A percentile compares a stretch with the other conserved stretches of the same genome.
Evolutionary conservation across 2,888 invertebrate genomes (phyloP).

Genomic region (Cerceris ruficornis): DNA sequence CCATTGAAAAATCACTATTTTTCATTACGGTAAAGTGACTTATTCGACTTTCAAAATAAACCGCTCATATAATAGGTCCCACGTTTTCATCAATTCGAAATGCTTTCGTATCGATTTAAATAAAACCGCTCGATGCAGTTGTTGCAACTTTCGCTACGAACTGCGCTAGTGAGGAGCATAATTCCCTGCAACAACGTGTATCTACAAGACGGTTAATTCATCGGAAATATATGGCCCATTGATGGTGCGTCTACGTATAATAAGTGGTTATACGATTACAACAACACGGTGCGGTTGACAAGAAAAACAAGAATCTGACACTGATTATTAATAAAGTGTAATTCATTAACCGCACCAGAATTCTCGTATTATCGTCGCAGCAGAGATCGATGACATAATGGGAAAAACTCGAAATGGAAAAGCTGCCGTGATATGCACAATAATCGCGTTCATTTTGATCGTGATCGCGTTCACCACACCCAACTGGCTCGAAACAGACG

Average conservation of each 20-base stretch:
- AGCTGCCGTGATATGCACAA: conserved; percentile 91
- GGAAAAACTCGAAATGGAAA: conserved; percentile 90
- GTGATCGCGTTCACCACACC: conserved; percentile 96
- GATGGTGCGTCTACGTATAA: not conserved
- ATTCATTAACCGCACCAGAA: conserved; percentile 2
- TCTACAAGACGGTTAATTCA: conserved; percentile 21
- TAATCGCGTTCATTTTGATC: conserved; percentile 91
- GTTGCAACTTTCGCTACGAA: not conserved
- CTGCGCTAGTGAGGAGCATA: conserved; percentile 15
- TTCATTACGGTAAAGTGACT: too few relatives aligned
- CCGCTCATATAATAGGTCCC: too few relatives aligned
- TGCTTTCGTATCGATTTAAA: not conserved
- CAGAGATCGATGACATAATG: conserved; percentile 61
- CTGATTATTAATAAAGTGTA: conserved; percentile 7
- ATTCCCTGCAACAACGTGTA: not conserved
- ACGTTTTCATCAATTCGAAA: too few relatives aligned
- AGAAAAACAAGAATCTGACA: conserved; percentile 20
- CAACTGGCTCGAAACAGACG: conserved; percentile 97
- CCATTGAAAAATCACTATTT: too few relatives aligned
- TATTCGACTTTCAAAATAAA: too few relatives aligned
- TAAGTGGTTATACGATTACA: conserved; percentile 14
- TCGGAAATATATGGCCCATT: conserved; percentile 4
- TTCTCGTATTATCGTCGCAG: not conserved
- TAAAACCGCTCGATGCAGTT: not conserved
- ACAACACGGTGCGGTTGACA: conserved; percentile 8